Base-by-base conservation (phyloP, 2,797 vertebrate species). In the Galagoides demidoff region DNA sequence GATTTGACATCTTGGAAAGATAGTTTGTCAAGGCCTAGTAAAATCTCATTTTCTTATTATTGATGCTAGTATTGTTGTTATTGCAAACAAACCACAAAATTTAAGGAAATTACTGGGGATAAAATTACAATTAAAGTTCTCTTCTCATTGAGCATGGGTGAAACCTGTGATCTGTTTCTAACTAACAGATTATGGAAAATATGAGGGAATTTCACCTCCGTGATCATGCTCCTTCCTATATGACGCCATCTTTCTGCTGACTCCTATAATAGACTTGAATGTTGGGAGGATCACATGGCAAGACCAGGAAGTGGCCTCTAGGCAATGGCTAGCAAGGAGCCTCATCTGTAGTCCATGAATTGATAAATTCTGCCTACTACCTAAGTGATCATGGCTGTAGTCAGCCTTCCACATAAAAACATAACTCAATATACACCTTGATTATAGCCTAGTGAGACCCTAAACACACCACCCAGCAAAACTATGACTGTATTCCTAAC, bases 81-180 rank as follows among this genome's bases (percentile, higher is more conserved):
- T 68, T 77, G 19, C 19, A 73, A 92, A 59, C 3, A 87, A 61
- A 61, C 25, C 37, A 7, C 2, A 23, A 85, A 81, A 88, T 74
- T 57, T 34, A 64, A 19, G 7, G 9, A 94, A 93, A 34, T 66
- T 4, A 27, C 39, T 83, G 4, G 13, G 5, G 12, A 39, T 84
- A 61, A 90, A 77, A 27, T 55, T 66, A 74, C 70, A 61, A 43
- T 88, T 77, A 84, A 92, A 57, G 87, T 88, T 70, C 27, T 16
- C n/a, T 2, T 85, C 39, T 39, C 17, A 6, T 31, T 29, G 19
- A 76, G 25, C 25, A 19, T 78, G 12, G 4, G 7, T 81, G 27
- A n/a, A 90, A 27, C 5, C n/a, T 61, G 2, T 52, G 12, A 55
- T 55, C 88, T 92, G 3, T 52, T 31, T 95, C 7, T 63, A 43